Evolutionary conservation across 2,888 invertebrate genomes (phyloP).

Genomic region (Drosophila falleni): DNA sequence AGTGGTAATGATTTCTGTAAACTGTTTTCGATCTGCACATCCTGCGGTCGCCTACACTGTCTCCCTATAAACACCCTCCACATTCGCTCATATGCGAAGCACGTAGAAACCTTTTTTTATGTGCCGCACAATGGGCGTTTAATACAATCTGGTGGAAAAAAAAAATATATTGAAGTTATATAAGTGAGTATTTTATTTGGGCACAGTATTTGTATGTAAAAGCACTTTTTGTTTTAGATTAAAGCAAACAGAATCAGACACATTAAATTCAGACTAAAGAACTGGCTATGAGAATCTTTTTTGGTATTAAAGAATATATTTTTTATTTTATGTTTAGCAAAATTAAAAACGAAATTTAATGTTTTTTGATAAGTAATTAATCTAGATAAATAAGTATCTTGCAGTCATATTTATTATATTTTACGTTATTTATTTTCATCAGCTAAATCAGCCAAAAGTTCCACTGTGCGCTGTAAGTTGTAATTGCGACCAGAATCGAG

Average conservation of each 20-base stretch:
- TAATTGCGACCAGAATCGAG: slow-evolving; percentile 29
- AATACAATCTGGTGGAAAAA: background rate
- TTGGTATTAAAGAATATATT: no score
- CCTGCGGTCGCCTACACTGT: slow-evolving; percentile 22
- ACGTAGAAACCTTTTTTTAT: slow-evolving; percentile 58
- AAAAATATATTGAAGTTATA: background rate
- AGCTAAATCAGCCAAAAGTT: background rate
- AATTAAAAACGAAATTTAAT: no score
- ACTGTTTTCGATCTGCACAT: slow-evolving; percentile 67
- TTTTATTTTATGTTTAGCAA: no score
- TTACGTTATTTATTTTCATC: background rate
- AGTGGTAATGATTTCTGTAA: slow-evolving; percentile 74
- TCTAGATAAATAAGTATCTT: no score
- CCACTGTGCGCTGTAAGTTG: slow-evolving; percentile 5
- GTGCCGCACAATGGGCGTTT: background rate
- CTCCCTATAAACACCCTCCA: background rate
- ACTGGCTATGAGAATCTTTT: no score
- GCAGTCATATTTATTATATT: no score
- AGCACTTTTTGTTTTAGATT: no score
- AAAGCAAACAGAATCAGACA: no score
- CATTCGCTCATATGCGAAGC: slow-evolving; percentile 36
- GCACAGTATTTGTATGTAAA: no score
- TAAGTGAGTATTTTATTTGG: no score
- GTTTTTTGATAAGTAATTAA: no score
- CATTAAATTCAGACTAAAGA: no score